Base-by-base conservation (phyloP, 1,140 invertebrate genomes). In the Nylanderia fulva region DNA sequence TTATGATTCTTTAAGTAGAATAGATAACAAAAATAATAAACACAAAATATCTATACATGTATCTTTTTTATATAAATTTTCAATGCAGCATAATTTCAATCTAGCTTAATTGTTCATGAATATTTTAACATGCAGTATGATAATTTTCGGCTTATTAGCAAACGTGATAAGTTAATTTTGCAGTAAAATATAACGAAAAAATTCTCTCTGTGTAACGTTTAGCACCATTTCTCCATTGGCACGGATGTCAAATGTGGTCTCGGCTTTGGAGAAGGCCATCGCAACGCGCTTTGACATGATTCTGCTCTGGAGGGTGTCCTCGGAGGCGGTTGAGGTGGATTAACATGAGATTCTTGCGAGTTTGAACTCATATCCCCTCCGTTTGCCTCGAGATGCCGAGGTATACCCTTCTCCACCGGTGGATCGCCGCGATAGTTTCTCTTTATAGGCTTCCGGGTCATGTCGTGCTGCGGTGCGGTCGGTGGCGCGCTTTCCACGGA, bases 401-500 rank as follows among this genome's bases (percentile, higher is more conserved):
- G 54, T 15, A 63, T n/a, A 11, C 7, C 84, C 56, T 92, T 93
- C 21, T 92, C 91, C 2, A 18, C 52, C 1, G 95, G 95, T 7
- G 93, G 93, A 89, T 96, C 95, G 4, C 96, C 95, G 84, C 95
- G 95, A 77, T 96, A 93, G 80, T 95, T 96, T 45, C 96, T 92
- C 87, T 96, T 96, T 4, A 91, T 93, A 1, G 95, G 93, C 83
- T 95, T 96, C 60, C 93, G 90, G 84, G 92, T 90, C 52, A 91
- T 45, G 2, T 92, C 90, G 24, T 93, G 92, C 24, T 80, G 77
- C 2, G 90, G 77, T 8, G 90, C 87, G 4, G 91, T 48, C 18
- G 94, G 90, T 3, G 94, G 93, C 2, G 91, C 90, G 36, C 94
- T 95, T 83, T 96, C 96, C 0, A 98, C 96, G 0, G 97, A 98